Evolutionary conservation across 2,888 invertebrate species (phyloP), one percentile per base, ranked within the genome.

Genomic region (Lucinisca nassula): DNA sequence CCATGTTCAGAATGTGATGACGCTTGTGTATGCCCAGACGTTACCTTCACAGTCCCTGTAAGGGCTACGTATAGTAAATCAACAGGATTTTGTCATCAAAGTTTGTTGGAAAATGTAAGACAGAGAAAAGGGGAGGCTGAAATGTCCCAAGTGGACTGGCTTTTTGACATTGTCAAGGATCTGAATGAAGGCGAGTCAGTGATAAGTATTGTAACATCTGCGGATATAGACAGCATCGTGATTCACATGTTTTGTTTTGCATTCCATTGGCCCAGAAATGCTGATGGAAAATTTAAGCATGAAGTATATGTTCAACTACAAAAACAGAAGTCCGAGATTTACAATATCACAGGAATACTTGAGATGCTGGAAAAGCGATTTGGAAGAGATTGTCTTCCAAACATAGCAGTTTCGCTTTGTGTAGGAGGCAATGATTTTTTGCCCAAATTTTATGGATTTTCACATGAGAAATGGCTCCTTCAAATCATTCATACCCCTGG

Each of bases 81-180:
- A n/a, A n/a, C n/a, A n/a, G n/a, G n/a, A 17, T 12, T 45, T 8
- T 45, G 45, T 45, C 10, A 45, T 8, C 8, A 45, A 45, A 45
- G 17, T 12, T 17, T 12, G 8, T 17, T 45, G 17, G 8, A 8
- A 12, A 45, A 8, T 45, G 17, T 45, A 45, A 45, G 17, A 17
- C 45, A 45, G 45, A 8, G 45, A 17, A 45, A 45, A 17, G 45
- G 45, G n/a, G n/a, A n/a, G n/a, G n/a, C n/a, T n/a, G n/a, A n/a
- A n/a, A n/a, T n/a, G n/a, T n/a, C n/a, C n/a, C 8, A 81, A 85
- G 78, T 81, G 12, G 85, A 81, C 67, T 85, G 85, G 85, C 37
- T 81, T 17, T 4, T 1, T 17, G 55, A 24, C 0, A 32, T 74
- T 0, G 30, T 0, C 8, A 6, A 32, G 10, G 45, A 80, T 1